A percentile compares a stretch with the other conserved stretches of the same genome.
Conservation (phyloP, 2,797 vertebrate species). For the Lepilemur septentrionalis region DNA sequence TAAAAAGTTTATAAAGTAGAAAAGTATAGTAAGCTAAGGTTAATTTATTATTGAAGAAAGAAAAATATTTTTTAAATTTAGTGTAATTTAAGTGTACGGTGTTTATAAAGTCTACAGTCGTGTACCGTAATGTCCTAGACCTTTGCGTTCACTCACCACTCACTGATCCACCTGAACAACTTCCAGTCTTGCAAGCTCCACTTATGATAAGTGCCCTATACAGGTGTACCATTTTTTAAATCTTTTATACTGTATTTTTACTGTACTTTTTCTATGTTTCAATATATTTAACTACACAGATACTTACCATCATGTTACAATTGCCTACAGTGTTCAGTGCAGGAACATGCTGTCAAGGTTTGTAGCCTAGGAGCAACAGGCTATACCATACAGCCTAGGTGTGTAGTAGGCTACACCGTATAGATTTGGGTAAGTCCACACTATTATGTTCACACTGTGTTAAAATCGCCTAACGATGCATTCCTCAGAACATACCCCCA, state of each 20-base stretch:
- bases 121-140: not conserved
- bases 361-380: not conserved
- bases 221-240: not conserved
- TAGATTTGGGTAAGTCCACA: not conserved
- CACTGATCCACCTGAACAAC: not conserved
- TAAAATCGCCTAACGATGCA: not conserved
- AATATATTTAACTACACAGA: not conserved
- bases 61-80: not conserved
- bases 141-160: not conserved
- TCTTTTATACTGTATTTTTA: not conserved
- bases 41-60: not conserved
- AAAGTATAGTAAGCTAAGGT: not conserved
- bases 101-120: not conserved
- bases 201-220: not conserved
- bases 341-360: not conserved
- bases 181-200: not conserved
- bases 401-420: not conserved
- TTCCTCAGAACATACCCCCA: not conserved
- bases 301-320: not conserved
- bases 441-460: not conserved
- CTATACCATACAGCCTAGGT: not conserved
- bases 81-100: not conserved
- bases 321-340: not conserved
- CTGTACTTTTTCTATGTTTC: not conserved
- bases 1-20: not conserved